Evolutionary conservation across 2,113 vertebrate species (phyloP), one percentile per base, ranked within the genome.

Genomic region (Urocynchramus pylzowi): DNA sequence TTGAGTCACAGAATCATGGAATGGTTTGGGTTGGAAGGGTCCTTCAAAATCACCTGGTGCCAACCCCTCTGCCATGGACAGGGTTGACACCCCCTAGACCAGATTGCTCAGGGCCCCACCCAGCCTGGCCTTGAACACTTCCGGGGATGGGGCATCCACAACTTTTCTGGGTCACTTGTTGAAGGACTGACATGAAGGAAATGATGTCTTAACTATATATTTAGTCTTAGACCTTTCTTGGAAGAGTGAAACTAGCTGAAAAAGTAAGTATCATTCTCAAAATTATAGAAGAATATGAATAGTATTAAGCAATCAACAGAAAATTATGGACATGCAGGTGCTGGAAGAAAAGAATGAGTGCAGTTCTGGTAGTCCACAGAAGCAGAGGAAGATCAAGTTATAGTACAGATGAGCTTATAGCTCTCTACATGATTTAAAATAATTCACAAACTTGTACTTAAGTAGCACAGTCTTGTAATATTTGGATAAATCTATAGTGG

Each of bases 341-440:
- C 9, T 84, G 37, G n/a, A 86, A 69, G 23, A 69, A 81, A n/a
- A 83, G 24, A 26, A 31, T 0, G 0, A 44, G 12, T 31, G 6
- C 27, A 73, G 21, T 71, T 24, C 70, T 68, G 47, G 20, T 61
- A 31, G 27, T 76, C 37, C 33, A 73, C 17, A 52, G 27, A 93
- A 57, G 12, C 22, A 68, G 15, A 30, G 26, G 30, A 76, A 85
- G 20, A 14, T 60, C 5, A 41, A 18, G 17, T 61, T 9, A 37
- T 3, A 80, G 17, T 30, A 52, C 7, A 71, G 47, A 50, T 35
- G 30, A 83, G 35, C 30, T 86, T 76, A 61, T 19, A 68, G 19
- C 16, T 57, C 8, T 87, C 22, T 56, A 3, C 41, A 24, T 30
- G 5, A 10, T 49, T 13, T 54, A 71, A 75, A 4, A 17, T 35